Percentiles rank a stretch among this genome's conserved stretches.
Conservation (phyloP, 2,888 invertebrate genomes). For the Laspeyria flexula region DNA sequence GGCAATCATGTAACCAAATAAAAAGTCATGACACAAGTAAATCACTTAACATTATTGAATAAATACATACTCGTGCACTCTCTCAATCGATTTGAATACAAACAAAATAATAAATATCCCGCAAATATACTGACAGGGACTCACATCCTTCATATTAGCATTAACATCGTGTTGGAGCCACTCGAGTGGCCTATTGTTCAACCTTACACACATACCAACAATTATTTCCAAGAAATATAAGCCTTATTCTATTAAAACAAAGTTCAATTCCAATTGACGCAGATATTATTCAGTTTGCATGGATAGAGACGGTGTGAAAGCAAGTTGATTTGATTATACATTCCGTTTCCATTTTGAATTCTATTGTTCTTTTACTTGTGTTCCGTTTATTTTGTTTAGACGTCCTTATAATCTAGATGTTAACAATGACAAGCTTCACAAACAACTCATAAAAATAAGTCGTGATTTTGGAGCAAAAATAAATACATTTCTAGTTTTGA, state of each 20-base stretch:
- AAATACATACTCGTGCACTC: too few relatives aligned
- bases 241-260: constrained; percentile 21
- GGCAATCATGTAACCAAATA: too few relatives aligned
- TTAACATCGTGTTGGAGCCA: constrained; percentile 65
- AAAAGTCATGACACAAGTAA: too few relatives aligned
- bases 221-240: constrained; percentile 9
- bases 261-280: constrained; percentile 32
- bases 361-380: constrained; percentile 54
- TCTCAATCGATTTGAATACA: constrained; percentile 7
- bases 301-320: constrained; percentile 51
- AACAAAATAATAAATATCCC: constrained; percentile 33
- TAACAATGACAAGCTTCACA: neutral
- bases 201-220: constrained; percentile 47
- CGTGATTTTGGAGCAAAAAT: too few relatives aligned
- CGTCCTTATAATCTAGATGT: neutral
- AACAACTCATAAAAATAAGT: too few relatives aligned
- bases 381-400: constrained; percentile 7
- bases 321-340: constrained; percentile 72
- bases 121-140: constrained; percentile 50
- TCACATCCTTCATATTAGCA: constrained; percentile 68
- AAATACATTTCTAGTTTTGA: too few relatives aligned
- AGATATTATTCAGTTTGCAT: constrained; percentile 18
- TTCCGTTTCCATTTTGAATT: constrained; percentile 59
- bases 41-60: too few relatives aligned
- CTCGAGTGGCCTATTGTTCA: constrained; percentile 69